Base-by-base conservation (phyloP, 2,113 vertebrate genomes). In the Campylorhamphus procurvoides region DNA sequence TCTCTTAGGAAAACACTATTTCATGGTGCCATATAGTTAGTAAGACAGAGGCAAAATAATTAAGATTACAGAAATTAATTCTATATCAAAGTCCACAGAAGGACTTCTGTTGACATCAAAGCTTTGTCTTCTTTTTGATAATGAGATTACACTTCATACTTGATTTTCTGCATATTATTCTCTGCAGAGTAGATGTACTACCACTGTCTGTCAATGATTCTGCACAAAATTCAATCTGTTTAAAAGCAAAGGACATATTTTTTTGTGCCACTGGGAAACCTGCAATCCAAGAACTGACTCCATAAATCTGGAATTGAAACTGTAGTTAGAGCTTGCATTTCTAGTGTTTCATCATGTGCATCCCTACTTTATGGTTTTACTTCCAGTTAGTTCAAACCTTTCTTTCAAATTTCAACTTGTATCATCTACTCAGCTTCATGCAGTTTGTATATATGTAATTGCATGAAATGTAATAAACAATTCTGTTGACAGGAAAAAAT, bases 21-120 rank as follows among this genome's bases (percentile, higher is more conserved):
- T 93, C 68, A 37, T 49, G 72, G 58, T 58, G 66, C 49, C 75
- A 68, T 68, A 74, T 74, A 92, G 81, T 78, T 69, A 86, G 28
- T 63, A 68, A 78, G 68, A 80, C 20, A 46, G 69, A 72, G 55
- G 67, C 39, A 94, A 96, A 95, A 95, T 85, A 94, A 94, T 93
- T 91, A 93, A 66, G 67, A 95, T 96, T 87, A 93, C 29, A 83
- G 75, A 94, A 93, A 94, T 96, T 83, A 93, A 86, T 92, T 90
- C 52, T 89, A 4, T 91, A 81, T 92, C 79, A 60, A 90, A 93
- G 63, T 81, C 73, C 28, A 40, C 63, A 76, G 87, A 81, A 90
- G 67, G 68, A 86, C n/a, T 90, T 35, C 52, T 81, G n/a, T 86
- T 94, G 92, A 74, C 52, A 88, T 84, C 85, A 92, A 96, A 96